Evolutionary conservation across 2,797 vertebrate species (phyloP), one percentile per base, ranked within the genome.

Genomic region (Melanotaenia nigrans): DNA sequence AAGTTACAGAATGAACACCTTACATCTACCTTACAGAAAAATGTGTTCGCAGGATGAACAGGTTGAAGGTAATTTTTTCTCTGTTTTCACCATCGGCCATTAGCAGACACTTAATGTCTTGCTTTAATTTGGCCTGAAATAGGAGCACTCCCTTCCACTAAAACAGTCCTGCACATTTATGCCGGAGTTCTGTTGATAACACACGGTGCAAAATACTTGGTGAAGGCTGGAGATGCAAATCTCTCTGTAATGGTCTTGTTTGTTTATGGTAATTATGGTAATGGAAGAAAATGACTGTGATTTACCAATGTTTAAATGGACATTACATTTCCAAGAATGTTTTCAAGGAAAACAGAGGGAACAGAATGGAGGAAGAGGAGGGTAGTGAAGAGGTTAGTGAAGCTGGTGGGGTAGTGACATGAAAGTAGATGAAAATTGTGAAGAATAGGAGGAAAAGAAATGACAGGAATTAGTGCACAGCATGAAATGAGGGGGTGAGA

Each of bases 191-290:
- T 56, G 53, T 65, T 3, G 1, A 22, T 5, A 47, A 55, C 79
- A 24, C 14, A 16, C 32, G 40, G 35, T 28, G 36, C 67, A 61
- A 36, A 72, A 62, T 38, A 64, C 62, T 63, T 64, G 1, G 1
- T 36, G 49, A 70, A 70, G 61, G 60, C 36, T 8, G 20, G 61
- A 78, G 68, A 84, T 72, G 67, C 73, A 84, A 71, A 86, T 87
- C 80, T 82, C 72, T 61, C 58, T 13, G 60, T 81, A 87, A 90
- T 84, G 72, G 75, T 65, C 47, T 63, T 73, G 83, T 83, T 87
- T 90, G 81, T 89, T 85, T 82, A 65, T 42, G 32, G 73, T 84
- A 79, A 84, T 89, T 85, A 85, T 68, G 13, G 9, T 84, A 86
- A 90, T 86, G 65, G 65, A 11, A 61, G 20, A 61, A 84, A 86